Conservation (phyloP, 2,888 invertebrate species). For the Oligia strigilis region DNA sequence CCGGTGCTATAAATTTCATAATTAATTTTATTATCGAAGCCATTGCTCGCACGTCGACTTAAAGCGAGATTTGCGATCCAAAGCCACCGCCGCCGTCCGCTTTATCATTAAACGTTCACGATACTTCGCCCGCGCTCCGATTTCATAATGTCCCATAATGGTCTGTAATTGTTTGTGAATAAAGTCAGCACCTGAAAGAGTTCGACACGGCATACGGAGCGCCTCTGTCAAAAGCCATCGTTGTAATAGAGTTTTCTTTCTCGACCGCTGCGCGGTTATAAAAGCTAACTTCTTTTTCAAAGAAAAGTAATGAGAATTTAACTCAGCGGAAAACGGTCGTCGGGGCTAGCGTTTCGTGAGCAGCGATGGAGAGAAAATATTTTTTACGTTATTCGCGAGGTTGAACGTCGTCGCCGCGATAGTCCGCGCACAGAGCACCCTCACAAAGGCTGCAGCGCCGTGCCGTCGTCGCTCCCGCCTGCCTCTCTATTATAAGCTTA, state of each 20-base stretch:
- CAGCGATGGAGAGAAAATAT: constrained; percentile 82
- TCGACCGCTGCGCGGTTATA: constrained; percentile 82
- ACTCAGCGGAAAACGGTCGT: constrained; percentile 87
- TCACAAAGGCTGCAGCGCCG: constrained; percentile 77
- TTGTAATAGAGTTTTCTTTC: constrained; percentile 87
- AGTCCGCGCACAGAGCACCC: constrained; percentile 75
- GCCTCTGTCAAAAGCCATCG: constrained; percentile 83
- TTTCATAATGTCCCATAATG: constrained; percentile 81
- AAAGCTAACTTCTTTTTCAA: constrained; percentile 87
- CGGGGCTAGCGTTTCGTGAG: constrained; percentile 77
- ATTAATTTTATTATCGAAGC: constrained; percentile 87
- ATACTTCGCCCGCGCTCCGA: constrained; percentile 77
- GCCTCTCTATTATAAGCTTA: constrained; percentile 81
- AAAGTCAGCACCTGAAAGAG: constrained; percentile 80
- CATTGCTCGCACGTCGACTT: constrained; percentile 86
- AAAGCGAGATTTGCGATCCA: constrained; percentile 85
- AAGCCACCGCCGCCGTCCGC: constrained; percentile 81
- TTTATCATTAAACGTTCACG: constrained; percentile 87
- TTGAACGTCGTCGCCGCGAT: constrained; percentile 73
- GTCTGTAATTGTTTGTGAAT: constrained; percentile 84
- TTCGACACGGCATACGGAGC: constrained; percentile 74
- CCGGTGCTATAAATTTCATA: constrained; percentile 84
- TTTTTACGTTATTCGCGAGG: constrained; percentile 83
- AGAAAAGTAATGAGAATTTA: constrained; percentile 89
- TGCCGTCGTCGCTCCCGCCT: constrained; percentile 70